Base-by-base conservation (phyloP, 2,797 vertebrate genomes). In the Diplodus sargus region DNA sequence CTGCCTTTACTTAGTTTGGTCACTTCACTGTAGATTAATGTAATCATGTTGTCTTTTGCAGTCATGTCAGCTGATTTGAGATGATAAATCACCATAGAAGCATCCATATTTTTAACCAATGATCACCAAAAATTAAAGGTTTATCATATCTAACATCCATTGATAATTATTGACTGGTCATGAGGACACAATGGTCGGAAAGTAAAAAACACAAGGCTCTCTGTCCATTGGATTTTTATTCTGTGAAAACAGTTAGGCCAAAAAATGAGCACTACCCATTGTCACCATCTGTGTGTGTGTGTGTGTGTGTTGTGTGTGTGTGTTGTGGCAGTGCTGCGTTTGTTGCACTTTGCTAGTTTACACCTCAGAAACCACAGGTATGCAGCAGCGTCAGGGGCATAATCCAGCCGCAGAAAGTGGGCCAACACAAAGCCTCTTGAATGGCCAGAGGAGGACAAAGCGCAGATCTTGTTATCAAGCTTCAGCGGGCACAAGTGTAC, bases 371-470 rank as follows among this genome's bases (percentile, higher is more conserved):
- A 72, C 17, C 43, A 23, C 74, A 86, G 78, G 79, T 85, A 78
- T 28, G 52, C 69, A 43, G 69, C 76, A 53, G 62, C 22, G 8
- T 70, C 77, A 28, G 53, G 1, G 28, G 49, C 57, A 23, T 68
- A 52, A 76, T 59, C 51, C 69, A 82, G 20, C 54, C 47, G 28
- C 70, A 65, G 63, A 70, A 90, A 90, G 84, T 90, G 85, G 82
- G 90, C 83, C 89, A 90, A 70, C 90, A 87, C 64, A 59, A 83
- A 80, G 79, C 83, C 81, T 80, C 54, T 42, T 78, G 78, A 77
- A 84, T 64, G 83, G 83, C 88, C 81, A 61, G 79, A 76, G 75
- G 85, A 90, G 74, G 84, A 89, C 86, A 86, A 89, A 86, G 88
- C 91, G 84, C 85, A 90, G 86, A 68, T 82, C 86, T 69, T 5